Percentiles rank a stretch among this genome's conserved stretches.
phyloP scores from a whole-genome alignment of 1,140 invertebrate genomes.

The Cherax quadricarinatus region DNA sequence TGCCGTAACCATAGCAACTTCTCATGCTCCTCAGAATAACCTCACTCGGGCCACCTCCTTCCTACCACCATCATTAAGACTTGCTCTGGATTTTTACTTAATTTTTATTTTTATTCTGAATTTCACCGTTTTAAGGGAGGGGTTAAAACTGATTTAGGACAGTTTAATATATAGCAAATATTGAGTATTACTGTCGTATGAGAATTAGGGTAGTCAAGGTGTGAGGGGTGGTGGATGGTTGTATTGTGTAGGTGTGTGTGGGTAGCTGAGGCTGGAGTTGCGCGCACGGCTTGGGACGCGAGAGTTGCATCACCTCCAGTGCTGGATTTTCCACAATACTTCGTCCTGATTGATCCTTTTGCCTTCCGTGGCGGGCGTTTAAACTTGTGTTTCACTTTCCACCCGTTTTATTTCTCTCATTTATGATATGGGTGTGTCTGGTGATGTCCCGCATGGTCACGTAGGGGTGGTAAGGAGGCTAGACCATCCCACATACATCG shows the following conservation, averaged over 20 bases:
- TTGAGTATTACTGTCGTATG: no score
- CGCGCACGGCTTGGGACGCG: constrained; percentile 42
- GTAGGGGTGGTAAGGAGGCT: no score
- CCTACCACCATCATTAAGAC: neutral
- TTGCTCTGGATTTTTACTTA: no score
- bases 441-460: neutral
- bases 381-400: neutral
- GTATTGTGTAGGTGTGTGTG: no score
- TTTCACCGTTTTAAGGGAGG: no score
- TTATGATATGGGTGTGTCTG: neutral
- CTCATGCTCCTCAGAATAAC: constrained; percentile 29
- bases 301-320: constrained; percentile 47
- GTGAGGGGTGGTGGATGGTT: no score
- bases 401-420: neutral
- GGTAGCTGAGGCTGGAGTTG: constrained; percentile 17
- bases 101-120: no score
- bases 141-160: no score
- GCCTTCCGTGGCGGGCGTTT: constrained; percentile 42
- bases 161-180: no score
- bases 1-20: constrained; percentile 33
- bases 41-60: neutral
- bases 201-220: no score
- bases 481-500: neutral
- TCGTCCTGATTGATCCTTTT: constrained; percentile 38
- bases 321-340: constrained; percentile 30